Conservation (phyloP, 92 coral and sea anemone genomes). For the Heteractis magnifica region DNA sequence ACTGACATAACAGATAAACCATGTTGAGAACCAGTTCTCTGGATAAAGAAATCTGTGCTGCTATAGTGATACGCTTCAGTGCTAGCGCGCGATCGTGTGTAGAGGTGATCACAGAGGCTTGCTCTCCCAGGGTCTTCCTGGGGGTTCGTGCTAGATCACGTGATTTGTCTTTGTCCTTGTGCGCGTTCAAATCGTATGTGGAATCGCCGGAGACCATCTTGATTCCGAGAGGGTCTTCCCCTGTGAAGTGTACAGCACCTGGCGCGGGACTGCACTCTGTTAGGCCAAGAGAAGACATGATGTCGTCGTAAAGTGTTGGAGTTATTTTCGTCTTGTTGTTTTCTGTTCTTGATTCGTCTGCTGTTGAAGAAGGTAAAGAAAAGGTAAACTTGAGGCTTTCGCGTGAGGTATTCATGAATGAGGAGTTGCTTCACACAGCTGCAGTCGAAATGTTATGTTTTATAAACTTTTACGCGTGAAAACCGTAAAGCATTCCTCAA, state of each 20-base stretch:
- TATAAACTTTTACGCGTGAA: too few relatives aligned
- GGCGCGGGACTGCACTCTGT: constrained; percentile 74
- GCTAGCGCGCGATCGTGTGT: constrained; percentile 73
- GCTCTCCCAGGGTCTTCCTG: constrained; percentile 75
- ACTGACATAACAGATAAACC: constrained; percentile 50
- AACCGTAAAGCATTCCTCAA: too few relatives aligned
- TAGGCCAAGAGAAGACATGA: constrained; percentile 64
- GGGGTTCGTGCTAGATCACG: constrained; percentile 32
- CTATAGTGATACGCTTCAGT: constrained; percentile 71
- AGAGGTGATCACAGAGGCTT: constrained; percentile 67
- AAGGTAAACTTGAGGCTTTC: too few relatives aligned
- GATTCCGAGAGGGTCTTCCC: constrained; percentile 66
- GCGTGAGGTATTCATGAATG: too few relatives aligned
- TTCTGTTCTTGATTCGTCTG: constrained; percentile 31
- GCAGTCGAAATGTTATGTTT: too few relatives aligned
- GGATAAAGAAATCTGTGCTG: constrained; percentile 72
- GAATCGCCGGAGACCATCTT: constrained; percentile 39
- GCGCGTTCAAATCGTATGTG: constrained; percentile 9
- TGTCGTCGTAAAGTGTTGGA: constrained; percentile 44
- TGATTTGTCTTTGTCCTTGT: constrained; percentile 28
- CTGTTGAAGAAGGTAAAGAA: background rate
- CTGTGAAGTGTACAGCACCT: constrained; percentile 46
- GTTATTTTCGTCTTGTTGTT: constrained; percentile 22
- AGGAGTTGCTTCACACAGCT: too few relatives aligned
- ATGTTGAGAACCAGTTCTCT: constrained; percentile 71